Evolutionary conservation across 2,888 invertebrate genomes (phyloP), one percentile per base, ranked within the genome.

Genomic region (Acholoe squamosa): DNA sequence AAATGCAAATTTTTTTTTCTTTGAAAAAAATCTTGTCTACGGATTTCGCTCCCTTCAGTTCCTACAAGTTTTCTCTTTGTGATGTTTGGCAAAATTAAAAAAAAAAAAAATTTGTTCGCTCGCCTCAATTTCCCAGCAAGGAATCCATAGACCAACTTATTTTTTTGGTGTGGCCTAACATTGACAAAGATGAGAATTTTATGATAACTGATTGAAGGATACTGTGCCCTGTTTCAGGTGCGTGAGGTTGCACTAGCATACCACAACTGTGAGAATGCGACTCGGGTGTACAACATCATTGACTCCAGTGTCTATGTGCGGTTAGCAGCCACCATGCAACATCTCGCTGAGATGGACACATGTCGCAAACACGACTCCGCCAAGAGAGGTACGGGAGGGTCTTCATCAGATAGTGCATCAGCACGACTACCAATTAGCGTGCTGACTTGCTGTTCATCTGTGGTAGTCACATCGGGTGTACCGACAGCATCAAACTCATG

Each of bases 211-310:
- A 77, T 12, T 77, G 5, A 77, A 34, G 25, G n/a, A 25, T 77
- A n/a, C 34, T 25, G 1, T 77, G 33, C 28, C 31, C 84, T 86
- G 52, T 14, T 67, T 91, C 95, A 98, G 98, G 94, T 98, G 84
- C 97, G 97, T 92, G 97, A 98, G 96, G 96, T 97, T 43, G 97
- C 97, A 33, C 96, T 97, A 94, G 97, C 97, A 93, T 98, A 98
- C 95, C 97, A 97, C 94, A 97, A 97, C 94, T 98, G 97, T 94
- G 96, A 96, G 71, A 96, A 97, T 71, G 52, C 31, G 16, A 90
- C 52, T 5, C 34, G 77, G 1, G 76, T 90, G n/a, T 25, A n/a
- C 33, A 61, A 80, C 12, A 56, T 88, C 61, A 86, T 91, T 12
- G 34, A 86, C 51, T 43, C 90, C 25, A 77, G 61, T 28, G 25